Evolutionary conservation across 2,888 invertebrate species (phyloP).

Genomic region (Listrodromus nycthemerus): DNA sequence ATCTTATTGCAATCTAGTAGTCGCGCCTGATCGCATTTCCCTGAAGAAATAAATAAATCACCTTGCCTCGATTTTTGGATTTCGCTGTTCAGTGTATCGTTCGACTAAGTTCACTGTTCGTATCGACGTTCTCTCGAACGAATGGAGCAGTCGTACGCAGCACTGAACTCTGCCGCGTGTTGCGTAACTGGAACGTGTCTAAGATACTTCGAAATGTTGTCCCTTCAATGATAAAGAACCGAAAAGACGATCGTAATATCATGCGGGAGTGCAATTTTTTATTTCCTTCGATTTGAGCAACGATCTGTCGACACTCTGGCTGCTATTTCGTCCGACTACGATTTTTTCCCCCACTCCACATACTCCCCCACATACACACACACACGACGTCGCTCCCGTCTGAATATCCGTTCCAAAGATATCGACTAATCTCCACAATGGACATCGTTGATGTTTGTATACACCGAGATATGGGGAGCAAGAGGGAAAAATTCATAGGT

Average conservation of each 20-base stretch:
- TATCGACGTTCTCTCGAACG: conserved; percentile 39
- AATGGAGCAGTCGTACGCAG: conserved; percentile 2
- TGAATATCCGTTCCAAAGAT: conserved; percentile 29
- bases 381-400: not conserved
- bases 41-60: not conserved
- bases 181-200: conserved; percentile 9
- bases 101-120: conserved; percentile 18
- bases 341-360: not conserved
- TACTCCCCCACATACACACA: not conserved
- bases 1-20: not conserved
- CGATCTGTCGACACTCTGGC: not conserved
- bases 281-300: not conserved
- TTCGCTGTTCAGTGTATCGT: conserved; percentile 3
- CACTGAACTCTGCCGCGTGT: not conserved
- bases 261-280: conserved; percentile 14
- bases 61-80: conserved; percentile 7
- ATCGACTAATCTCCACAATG: conserved; percentile 29
- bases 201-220: not conserved
- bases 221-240: not conserved
- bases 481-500: conserved; percentile 28
- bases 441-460: not conserved
- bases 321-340: not conserved
- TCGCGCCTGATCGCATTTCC: not conserved
- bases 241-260: not conserved
- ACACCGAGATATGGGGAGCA: conserved; percentile 2